A percentile compares a stretch with the other conserved stretches of the same genome.
Evolutionary conservation across 2,888 invertebrate species (phyloP).

Genomic region (Chrysopilus asiliformis): DNA sequence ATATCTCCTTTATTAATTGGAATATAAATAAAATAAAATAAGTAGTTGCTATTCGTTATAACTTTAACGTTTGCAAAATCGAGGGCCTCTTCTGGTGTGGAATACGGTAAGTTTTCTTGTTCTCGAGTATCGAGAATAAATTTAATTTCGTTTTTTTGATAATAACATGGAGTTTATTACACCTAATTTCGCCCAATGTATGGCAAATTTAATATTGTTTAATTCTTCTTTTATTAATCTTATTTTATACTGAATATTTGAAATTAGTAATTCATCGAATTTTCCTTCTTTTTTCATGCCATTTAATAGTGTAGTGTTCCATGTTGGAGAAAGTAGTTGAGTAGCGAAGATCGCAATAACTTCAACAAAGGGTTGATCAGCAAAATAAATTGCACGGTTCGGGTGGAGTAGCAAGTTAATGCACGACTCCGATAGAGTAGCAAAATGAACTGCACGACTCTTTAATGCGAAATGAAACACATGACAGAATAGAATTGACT

Average conservation of each 20-base stretch:
- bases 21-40: conserved; percentile 16
- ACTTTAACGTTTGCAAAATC: conserved; percentile 16
- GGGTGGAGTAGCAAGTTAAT: no score
- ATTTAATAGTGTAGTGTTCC: no score
- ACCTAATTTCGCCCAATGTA: conserved; percentile 14
- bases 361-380: no score
- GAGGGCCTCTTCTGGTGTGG: conserved; percentile 15
- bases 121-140: conserved; percentile 11
- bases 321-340: no score
- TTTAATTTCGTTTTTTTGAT: conserved; percentile 13
- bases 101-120: conserved; percentile 12
- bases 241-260: conserved; percentile 11
- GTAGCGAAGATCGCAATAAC: no score
- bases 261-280: no score
- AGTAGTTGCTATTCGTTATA: conserved; percentile 10
- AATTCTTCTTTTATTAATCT: conserved; percentile 14
- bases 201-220: conserved; percentile 12
- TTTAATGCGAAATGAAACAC: no score
- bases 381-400: no score
- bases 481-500: no score
- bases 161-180: conserved; percentile 15
- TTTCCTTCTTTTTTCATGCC: no score
- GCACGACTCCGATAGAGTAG: no score
- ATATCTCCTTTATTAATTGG: conserved; percentile 11
- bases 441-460: no score